A percentile compares a stretch with the other conserved stretches of the same genome.
Evolutionary conservation across 2,113 vertebrate genomes (phyloP).

Genomic region (Cygnus atratus): DNA sequence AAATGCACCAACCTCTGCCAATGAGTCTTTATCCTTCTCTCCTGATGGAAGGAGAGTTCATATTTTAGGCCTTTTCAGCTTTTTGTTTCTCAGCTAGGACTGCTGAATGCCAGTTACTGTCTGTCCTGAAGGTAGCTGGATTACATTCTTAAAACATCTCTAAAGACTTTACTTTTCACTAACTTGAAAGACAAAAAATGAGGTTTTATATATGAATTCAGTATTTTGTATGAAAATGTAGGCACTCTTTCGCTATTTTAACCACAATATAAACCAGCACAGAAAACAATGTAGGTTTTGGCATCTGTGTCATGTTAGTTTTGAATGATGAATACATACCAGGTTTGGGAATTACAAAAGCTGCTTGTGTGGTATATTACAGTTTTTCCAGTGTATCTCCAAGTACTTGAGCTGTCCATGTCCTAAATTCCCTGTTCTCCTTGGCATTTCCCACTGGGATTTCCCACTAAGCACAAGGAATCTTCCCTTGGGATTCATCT

Average conservation of each 20-base stretch:
- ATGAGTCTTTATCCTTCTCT: not conserved
- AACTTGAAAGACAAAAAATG: not conserved
- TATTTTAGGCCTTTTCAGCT: not conserved
- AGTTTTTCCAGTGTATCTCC: slow-evolving; percentile 54
- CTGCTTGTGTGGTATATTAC: slow-evolving; percentile 72
- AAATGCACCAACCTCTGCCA: not conserved
- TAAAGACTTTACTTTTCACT: not conserved
- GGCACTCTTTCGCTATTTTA: slow-evolving; percentile 33
- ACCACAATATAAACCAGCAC: slow-evolving; percentile 76
- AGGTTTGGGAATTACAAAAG: slow-evolving; percentile 71
- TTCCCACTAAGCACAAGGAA: slow-evolving; percentile 27
- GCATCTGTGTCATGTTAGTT: slow-evolving; percentile 67
- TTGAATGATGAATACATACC: slow-evolving; percentile 72
- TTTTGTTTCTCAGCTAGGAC: not conserved
- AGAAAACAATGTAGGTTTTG: slow-evolving; percentile 77
- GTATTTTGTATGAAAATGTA: slow-evolving; percentile 51
- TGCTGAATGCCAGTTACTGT: not conserved
- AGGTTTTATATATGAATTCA: slow-evolving; percentile 27
- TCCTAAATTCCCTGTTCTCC: slow-evolving; percentile 15
- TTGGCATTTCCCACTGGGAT: slow-evolving; percentile 22
- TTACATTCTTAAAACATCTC: not conserved
- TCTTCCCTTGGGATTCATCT: not conserved
- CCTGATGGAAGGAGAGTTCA: not conserved
- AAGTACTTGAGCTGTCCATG: slow-evolving; percentile 25
- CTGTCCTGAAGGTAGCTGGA: not conserved